These are phyloP conservation scores for Zaprionus davidi DNA, from an alignment of 1,140 invertebrate species.

Conservation along the genomic window DNA sequence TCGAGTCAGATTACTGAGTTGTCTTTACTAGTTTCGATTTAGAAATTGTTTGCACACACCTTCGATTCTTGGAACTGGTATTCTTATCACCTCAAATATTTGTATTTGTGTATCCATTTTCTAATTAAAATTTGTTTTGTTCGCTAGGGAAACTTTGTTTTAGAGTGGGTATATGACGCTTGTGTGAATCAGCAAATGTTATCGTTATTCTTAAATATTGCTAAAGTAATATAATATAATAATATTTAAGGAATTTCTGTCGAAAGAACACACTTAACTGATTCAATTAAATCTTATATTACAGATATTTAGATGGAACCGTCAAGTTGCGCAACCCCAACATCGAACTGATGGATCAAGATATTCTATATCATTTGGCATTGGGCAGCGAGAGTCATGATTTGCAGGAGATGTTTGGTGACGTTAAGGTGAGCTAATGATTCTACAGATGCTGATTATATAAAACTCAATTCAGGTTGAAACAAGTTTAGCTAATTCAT, in stretches of 20 bases:
- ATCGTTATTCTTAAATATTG: too few species aligned
- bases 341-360: slow-evolving; percentile 95
- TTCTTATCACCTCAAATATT: slow-evolving; percentile 9
- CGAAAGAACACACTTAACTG: not conserved
- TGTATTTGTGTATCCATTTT: not conserved
- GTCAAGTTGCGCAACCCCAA: slow-evolving; percentile 93
- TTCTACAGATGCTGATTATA: not conserved
- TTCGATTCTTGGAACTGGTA: slow-evolving; percentile 10
- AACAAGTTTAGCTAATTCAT: slow-evolving; percentile 18
- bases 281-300: slow-evolving; percentile 16
- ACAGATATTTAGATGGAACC: slow-evolving; percentile 91
- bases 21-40: not conserved
- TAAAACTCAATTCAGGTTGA: not conserved
- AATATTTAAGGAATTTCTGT: not conserved
- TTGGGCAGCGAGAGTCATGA: slow-evolving; percentile 96
- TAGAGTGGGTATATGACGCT: too few species aligned
- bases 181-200: too few species aligned
- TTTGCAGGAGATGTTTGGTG: slow-evolving; percentile 97
- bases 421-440: slow-evolving; percentile 92
- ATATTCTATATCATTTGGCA: slow-evolving; percentile 97
- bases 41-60: not conserved
- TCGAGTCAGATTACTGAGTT: not conserved
- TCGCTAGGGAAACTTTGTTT: not conserved
- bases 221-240: not conserved
- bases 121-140: not conserved